phyloP scores from a whole-genome alignment of 2,888 invertebrate species.

The Meiosimyza platycephala region DNA sequence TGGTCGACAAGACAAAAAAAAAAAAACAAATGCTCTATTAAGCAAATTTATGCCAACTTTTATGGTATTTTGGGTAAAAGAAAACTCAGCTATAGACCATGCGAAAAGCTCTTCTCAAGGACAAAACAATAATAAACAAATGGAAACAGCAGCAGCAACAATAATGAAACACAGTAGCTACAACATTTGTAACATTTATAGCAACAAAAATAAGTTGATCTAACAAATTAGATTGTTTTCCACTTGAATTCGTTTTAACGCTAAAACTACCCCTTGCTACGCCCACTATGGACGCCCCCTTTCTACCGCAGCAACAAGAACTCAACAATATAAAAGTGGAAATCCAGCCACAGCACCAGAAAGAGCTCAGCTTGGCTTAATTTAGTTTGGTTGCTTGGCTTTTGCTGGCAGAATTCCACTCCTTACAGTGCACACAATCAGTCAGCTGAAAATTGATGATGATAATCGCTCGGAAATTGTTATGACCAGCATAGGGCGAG shows the following conservation, averaged over 20 bases:
- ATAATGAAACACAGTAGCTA: constrained; percentile 5
- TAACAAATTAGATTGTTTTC: constrained; percentile 66
- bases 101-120: constrained; percentile 8
- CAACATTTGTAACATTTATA: background rate
- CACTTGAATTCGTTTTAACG: constrained; percentile 64
- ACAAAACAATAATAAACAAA: constrained; percentile 14
- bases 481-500: constrained; percentile 38
- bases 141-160: constrained; percentile 33
- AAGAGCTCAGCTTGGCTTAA: constrained; percentile 24
- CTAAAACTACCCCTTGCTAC: constrained; percentile 39
- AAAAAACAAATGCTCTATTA: constrained; percentile 1
- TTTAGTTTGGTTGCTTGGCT: background rate
- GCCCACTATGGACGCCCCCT: background rate
- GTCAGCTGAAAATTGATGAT: constrained; percentile 59
- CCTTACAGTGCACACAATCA: background rate
- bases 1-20: background rate
- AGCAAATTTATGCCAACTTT: constrained; percentile 26
- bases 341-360: constrained; percentile 36
- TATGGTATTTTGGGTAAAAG: constrained; percentile 4
- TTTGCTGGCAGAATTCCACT: background rate
- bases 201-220: constrained; percentile 47
- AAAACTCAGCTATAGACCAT: background rate
- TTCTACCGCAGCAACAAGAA: background rate
- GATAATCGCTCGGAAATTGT: constrained; percentile 57
- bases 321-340: constrained; percentile 16